Base-by-base conservation (phyloP, 2,113 vertebrate genomes). In the Podocnemis expansa region DNA sequence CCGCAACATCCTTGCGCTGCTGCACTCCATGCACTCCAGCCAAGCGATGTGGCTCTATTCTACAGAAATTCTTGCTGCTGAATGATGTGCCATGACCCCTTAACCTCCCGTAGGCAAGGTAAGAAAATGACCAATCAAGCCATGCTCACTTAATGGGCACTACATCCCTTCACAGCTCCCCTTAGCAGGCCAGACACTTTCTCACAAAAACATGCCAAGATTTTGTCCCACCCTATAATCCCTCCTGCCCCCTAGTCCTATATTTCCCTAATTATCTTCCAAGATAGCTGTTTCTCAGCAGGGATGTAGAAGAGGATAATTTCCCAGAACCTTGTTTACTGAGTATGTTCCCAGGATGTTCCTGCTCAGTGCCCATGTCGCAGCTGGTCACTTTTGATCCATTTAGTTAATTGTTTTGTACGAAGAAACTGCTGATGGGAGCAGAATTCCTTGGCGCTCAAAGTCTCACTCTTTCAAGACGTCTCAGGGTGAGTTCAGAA, bases 401-500 rank as follows among this genome's bases (percentile, higher is more conserved):
- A 25, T 9, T 78, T 31, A 60, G 89, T 88, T 63, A 22, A 45
- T 24, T 10, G 10, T 1, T 60, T 91, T 54, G 6, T 51, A 31
- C 34, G 31, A 80, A 29, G 19, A 88, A 82, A 29, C 21, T 22
- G 2, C 27, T 87, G 29, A 6, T 27, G 8, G 12, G 38, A 81
- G 10, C 10, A 0, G 1, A 89, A 9, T 3, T 31, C 67, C 78
- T 84, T 5, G 0, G 24, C 19, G 76, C 27, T 38, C 1, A 67
- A 87, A 83, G 22, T 10, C 34, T 24, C 60, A 34, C 3, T 41
- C 45, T 41, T 43, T 81, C 63, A 58, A 51, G 2, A 21, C 29
- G 4, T 17, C 84, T 81, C 19, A 0, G 0, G 0, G 1, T 47
- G 55, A 3, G 24, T 29, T 84, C 47, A 88, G n/a, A 84, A 79